Base-by-base conservation (phyloP, 2,113 vertebrate species). In the Thunnus maccoyii region DNA sequence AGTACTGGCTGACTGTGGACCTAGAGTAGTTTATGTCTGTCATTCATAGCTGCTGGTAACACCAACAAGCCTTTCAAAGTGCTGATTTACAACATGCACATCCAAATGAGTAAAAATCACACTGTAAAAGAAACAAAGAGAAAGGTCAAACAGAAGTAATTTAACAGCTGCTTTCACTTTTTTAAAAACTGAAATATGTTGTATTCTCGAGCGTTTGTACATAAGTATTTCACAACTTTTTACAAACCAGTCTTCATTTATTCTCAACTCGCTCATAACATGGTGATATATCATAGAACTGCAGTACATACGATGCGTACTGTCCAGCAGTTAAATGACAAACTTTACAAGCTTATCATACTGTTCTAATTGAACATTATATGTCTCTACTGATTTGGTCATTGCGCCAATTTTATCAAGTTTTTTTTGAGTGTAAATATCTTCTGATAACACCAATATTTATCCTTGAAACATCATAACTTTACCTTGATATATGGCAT, bases 81-180 rank as follows among this genome's bases (percentile, higher is more conserved):
- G 36, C 36, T 9, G 36, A 41, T 48, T 22, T 27, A 67, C 1
- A n/a, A 47, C 46, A n/a, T 51, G 55, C 8, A 32, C 16, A 46
- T 72, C 0, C 16, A 63, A 51, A 41, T 57, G 51, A 65, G 80
- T 0, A 44, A 47, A 64, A 32, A 16, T 32, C n/a, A 14, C 32
- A n/a, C 25, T 75, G 18, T 30, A 50, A 48, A 76, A 27, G 9
- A 60, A 44, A 55, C n/a, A 62, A 54, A 74, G 27, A 0, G 3
- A 81, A 32, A 20, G 62, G 78, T 68, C 61, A 72, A 65, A 58
- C 69, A 66, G 58, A 52, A 27, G 5, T 56, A 47, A 65, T 15
- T 17, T 20, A 52, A 30, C 68, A 72, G 57, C 27, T 52, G 68
- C 6, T 22, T 47, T 66, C n/a, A 4, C 58, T 3, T 56, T 69